Evolutionary conservation across 2,797 vertebrate species (phyloP).

Genomic region (Pygocentrus nattereri): DNA sequence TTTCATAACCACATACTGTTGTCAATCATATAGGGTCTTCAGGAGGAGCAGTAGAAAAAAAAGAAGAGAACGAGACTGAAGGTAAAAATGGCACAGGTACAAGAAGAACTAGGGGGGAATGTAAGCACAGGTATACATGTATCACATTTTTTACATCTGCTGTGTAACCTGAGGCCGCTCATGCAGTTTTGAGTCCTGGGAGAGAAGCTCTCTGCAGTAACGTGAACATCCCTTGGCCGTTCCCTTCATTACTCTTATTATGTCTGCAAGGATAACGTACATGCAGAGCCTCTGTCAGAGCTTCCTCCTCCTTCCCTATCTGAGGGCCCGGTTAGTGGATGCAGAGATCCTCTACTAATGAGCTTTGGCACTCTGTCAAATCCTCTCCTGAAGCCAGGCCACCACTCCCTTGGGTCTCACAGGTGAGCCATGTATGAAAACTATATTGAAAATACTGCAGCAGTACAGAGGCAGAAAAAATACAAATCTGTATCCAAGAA

Average conservation of each 20-base stretch:
- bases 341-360: constrained; percentile 41
- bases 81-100: neutral
- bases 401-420: constrained; percentile 23
- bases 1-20: neutral
- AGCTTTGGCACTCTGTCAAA: constrained; percentile 44
- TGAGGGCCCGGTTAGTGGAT: constrained; percentile 13
- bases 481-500: neutral
- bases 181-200: neutral
- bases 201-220: constrained; percentile 14
- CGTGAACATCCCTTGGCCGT: constrained; percentile 6
- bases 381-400: neutral
- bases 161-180: constrained; percentile 4
- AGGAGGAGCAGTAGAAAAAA: neutral
- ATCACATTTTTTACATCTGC: constrained; percentile 10
- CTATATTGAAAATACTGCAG: constrained; percentile 11
- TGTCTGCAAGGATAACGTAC: constrained; percentile 39
- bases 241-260: constrained; percentile 29
- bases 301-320: constrained; percentile 5
- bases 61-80: neutral
- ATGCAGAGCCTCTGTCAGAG: constrained; percentile 33
- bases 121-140: constrained; percentile 4
- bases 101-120: neutral
- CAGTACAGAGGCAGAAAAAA: neutral
- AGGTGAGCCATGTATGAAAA: constrained; percentile 21
- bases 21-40: neutral